Base-by-base conservation (phyloP, 2,888 invertebrate species). In the Leptopilina syphax region DNA sequence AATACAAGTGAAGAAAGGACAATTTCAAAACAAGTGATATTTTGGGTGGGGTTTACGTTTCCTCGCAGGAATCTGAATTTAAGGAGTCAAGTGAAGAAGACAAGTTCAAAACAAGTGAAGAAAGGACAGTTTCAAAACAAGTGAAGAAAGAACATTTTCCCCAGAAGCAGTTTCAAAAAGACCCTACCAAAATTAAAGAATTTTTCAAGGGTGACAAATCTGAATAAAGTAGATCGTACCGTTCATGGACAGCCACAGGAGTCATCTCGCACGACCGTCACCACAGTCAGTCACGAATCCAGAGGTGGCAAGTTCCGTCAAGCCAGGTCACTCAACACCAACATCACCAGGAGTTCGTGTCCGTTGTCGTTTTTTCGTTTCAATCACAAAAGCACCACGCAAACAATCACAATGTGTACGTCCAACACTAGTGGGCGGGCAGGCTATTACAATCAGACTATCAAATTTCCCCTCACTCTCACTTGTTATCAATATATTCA, bases 381-480 rank as follows among this genome's bases (percentile, higher is more conserved):
- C 34, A 34, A 34, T 57, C 27, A 57, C 73, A 73, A 34, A 57
- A 73, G 73, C 57, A 27, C 54, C 27, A 57, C 54, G 70, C 70
- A 70, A 50, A 50, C 10, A 50, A 50, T 50, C 9, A 50, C 12
- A 50, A 50, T 50, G 10, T 27, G 54, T 44, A 27, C 65, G 24
- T 65, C 44, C 60, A 41, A 44, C 18, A 77, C 77, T 77, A n/a
- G 63, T 77, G 77, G 65, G 77, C 77, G 77, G 65, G 63, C 63
- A 24, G 44, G 76, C 34, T 34, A 47, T 7, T 47, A 47, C 2
- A 3, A 27, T 27, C 27, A 3, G 27, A 27, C 2, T 44, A 8
- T 6, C 6, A 6, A 44, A 44, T 44, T 68, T 41, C 80, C 34
- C 34, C 80, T 73, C 65, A 41, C 65, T 73, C 80, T 80, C 80